Conservation (phyloP, 53 echinoderm and acorn worm species). For the Crossaster papposus region DNA sequence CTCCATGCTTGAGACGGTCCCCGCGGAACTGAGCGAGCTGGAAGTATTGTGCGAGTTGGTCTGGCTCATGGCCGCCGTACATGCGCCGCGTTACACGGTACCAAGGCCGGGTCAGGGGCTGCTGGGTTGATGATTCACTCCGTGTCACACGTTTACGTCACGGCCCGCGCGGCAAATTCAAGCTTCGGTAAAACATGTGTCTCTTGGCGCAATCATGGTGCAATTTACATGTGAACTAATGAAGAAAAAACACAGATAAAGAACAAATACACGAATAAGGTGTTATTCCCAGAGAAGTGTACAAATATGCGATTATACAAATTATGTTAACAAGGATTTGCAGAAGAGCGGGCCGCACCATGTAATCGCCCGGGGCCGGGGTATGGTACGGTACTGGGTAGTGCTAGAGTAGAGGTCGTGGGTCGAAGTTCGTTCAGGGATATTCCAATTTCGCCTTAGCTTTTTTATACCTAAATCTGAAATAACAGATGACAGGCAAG, state of each 20-base stretch:
- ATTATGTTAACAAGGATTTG: neutral
- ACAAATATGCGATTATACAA: neutral
- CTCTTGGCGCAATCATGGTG: neutral
- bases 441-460: neutral
- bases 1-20: constrained; percentile 89
- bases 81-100: constrained; percentile 40
- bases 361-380: too few species aligned
- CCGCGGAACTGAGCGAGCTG: constrained; percentile 80
- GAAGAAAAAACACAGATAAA: neutral
- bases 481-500: neutral
- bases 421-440: constrained; percentile 1
- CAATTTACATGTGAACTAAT: neutral
- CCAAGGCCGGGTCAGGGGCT: constrained; percentile 5
- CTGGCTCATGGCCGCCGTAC: constrained; percentile 72
- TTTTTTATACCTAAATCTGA: neutral
- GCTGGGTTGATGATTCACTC: constrained; percentile 41
- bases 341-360: neutral
- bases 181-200: neutral
- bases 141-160: neutral
- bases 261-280: too few species aligned
- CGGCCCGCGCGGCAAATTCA: constrained; percentile 56
- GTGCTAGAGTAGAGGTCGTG: constrained; percentile 1
- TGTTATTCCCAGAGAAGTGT: neutral
- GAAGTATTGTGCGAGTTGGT: constrained; percentile 76
- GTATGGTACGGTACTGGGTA: too few species aligned